A percentile compares a stretch with the other conserved stretches of the same genome.
Evolutionary conservation across 1,140 invertebrate species (phyloP).

Genomic region (Acromyrmex echinatior): DNA sequence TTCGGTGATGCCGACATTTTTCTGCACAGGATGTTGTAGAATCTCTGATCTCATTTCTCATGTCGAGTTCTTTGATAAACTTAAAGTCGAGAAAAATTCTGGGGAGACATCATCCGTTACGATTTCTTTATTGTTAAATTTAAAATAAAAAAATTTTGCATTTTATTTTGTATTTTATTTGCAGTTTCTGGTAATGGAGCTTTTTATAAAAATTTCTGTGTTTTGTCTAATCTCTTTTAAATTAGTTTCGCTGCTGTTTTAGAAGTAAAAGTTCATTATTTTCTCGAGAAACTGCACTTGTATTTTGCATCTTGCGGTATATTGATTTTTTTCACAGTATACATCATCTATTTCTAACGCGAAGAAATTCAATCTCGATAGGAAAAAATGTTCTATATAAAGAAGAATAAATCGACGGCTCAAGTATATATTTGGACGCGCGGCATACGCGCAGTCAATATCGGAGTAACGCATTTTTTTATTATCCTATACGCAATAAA

Average conservation of each 20-base stretch:
- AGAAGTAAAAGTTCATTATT: not conserved
- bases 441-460: not conserved
- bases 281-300: not conserved
- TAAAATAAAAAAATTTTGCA: too few relatives aligned
- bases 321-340: not conserved
- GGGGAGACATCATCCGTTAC: too few relatives aligned
- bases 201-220: not conserved
- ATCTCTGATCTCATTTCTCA: constrained; percentile 8
- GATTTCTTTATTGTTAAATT: not conserved
- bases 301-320: not conserved
- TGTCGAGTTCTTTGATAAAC: not conserved
- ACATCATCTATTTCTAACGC: constrained; percentile 1
- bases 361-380: constrained; percentile 22
- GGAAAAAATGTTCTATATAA: constrained; percentile 7
- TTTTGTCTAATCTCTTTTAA: not conserved
- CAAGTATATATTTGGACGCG: constrained; percentile 6
- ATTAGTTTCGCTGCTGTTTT: not conserved
- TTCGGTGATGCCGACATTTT: constrained; percentile 7
- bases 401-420: not conserved
- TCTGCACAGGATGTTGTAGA: not conserved
- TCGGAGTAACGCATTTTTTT: not conserved
- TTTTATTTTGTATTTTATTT: not conserved
- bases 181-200: not conserved
- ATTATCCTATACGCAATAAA: not conserved
- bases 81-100: constrained; percentile 10